phyloP scores from a whole-genome alignment of 2,888 invertebrate species.

The Macrosoma leucophasiata region DNA sequence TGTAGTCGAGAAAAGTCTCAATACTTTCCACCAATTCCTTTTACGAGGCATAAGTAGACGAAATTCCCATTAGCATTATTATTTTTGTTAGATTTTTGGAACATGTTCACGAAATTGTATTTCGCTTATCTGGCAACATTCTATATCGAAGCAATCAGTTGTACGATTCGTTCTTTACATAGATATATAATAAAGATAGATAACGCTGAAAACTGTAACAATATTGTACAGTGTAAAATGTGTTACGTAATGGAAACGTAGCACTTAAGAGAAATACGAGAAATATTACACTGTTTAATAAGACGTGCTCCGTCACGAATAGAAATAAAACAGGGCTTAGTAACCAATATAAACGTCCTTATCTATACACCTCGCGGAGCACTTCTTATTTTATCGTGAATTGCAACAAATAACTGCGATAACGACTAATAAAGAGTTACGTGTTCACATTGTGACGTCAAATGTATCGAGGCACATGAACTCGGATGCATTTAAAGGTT shows the following conservation, averaged over 20 bases:
- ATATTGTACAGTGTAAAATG: too few relatives aligned
- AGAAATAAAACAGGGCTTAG: slow-evolving; percentile 28
- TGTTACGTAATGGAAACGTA: too few relatives aligned
- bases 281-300: slow-evolving; percentile 6
- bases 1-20: too few relatives aligned
- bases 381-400: slow-evolving; percentile 55
- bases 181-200: too few relatives aligned
- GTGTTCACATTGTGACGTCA: slow-evolving; percentile 45
- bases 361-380: slow-evolving; percentile 43
- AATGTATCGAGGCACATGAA: slow-evolving; percentile 6
- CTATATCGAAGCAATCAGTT: not conserved
- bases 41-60: too few relatives aligned
- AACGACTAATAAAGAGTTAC: slow-evolving; percentile 50
- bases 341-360: slow-evolving; percentile 35
- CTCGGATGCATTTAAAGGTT: not conserved
- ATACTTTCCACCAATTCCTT: too few relatives aligned
- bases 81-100: too few relatives aligned
- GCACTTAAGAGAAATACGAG: too few relatives aligned
- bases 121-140: too few relatives aligned
- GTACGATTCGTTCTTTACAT: not conserved
- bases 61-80: too few relatives aligned
- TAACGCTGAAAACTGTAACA: too few relatives aligned
- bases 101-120: too few relatives aligned
- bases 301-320: slow-evolving; percentile 3
- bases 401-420: slow-evolving; percentile 56